Evolutionary conservation across 1,140 invertebrate genomes (phyloP).

Genomic region (Frieseomelitta varia): DNA sequence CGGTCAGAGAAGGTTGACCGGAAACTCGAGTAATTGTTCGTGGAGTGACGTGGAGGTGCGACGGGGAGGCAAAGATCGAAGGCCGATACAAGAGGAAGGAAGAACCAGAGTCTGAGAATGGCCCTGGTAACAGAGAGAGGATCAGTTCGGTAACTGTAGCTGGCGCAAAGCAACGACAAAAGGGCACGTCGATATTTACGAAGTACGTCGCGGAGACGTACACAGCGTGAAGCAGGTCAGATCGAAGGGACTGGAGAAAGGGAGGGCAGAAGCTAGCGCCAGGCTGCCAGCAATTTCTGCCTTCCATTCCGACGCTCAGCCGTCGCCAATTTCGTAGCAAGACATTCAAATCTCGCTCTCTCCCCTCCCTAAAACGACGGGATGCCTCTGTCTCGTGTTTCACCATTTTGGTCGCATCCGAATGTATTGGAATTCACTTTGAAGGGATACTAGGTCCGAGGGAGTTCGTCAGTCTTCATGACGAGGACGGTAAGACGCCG

Average conservation of each 20-base stretch:
- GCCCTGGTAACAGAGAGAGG: not conserved
- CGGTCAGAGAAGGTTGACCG: not conserved
- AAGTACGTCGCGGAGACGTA: not conserved
- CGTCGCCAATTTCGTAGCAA: constrained; percentile 64
- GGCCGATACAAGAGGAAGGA: not conserved
- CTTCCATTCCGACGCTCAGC: constrained; percentile 28
- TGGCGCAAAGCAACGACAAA: constrained; percentile 50
- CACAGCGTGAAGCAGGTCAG: constrained; percentile 1
- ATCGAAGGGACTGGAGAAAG: not conserved
- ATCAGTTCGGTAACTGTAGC: not conserved
- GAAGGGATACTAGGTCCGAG: constrained; percentile 39
- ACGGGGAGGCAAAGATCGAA: not conserved
- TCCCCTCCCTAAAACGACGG: not conserved
- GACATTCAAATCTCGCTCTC: constrained; percentile 70
- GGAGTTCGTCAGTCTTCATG: constrained; percentile 39
- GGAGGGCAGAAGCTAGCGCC: constrained; percentile 14
- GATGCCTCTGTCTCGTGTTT: constrained; percentile 41
- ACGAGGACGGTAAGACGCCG: not conserved
- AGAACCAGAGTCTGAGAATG: not conserved
- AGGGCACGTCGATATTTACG: constrained; percentile 64
- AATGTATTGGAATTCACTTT: constrained; percentile 74
- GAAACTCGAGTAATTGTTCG: not conserved
- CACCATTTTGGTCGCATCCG: constrained; percentile 65
- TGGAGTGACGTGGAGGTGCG: not conserved
- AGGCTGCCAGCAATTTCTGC: constrained; percentile 54